A percentile compares a stretch with the other conserved stretches of the same genome.
These are phyloP conservation scores for Perognathus longimembris DNA, from an alignment of 2,113 vertebrate species.

Conservation along the genomic window DNA sequence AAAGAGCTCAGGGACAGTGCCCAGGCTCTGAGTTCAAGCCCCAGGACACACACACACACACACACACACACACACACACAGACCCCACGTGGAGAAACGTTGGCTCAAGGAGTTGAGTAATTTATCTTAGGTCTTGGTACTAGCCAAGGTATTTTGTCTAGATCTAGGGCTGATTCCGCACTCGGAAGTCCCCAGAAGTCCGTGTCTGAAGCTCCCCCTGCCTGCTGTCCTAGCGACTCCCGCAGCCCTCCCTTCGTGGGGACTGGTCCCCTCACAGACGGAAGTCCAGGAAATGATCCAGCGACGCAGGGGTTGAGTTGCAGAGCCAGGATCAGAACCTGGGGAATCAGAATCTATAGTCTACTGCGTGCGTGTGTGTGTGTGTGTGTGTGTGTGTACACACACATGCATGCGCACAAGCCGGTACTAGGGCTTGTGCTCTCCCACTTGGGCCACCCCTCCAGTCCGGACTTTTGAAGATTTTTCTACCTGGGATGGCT, in stretches of 20 bases:
- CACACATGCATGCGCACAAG: no score
- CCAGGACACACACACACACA: no score
- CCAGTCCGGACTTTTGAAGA: no score
- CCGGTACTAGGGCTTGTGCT: no score
- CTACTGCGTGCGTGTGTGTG: no score
- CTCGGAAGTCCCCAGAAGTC: not conserved
- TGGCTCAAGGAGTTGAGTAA: not conserved
- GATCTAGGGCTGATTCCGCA: not conserved
- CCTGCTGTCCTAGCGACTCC: not conserved
- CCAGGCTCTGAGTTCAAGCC: no score
- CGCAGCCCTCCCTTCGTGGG: not conserved
- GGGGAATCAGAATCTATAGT: not conserved
- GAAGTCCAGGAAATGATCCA: not conserved
- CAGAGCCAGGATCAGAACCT: not conserved
- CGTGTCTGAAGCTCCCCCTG: not conserved
- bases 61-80: no score
- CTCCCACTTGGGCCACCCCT: no score
- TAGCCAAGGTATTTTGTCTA: slow-evolving; percentile 5
- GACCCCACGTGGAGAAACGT: slow-evolving; percentile 1
- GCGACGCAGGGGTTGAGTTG: not conserved
- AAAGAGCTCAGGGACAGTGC: no score
- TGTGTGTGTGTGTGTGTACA: no score
- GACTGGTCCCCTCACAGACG: not conserved
- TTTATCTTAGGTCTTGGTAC: slow-evolving; percentile 2
- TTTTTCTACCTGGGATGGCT: no score